phyloP scores from a whole-genome alignment of 1,140 invertebrate species.

The Zophobas morio region DNA sequence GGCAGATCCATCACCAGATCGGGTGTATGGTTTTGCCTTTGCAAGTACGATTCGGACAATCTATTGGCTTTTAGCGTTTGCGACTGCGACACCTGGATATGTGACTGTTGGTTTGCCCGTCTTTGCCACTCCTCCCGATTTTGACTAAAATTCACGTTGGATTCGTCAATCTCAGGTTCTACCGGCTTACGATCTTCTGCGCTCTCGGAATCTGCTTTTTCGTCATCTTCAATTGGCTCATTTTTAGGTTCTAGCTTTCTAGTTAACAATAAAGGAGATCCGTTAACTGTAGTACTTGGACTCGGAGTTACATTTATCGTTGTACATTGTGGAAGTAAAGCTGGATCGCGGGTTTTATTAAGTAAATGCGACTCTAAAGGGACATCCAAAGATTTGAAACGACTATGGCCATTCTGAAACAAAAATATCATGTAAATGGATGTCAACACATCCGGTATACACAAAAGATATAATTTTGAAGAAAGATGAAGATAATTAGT shows the following conservation, averaged over 20 bases:
- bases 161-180: conserved; percentile 59
- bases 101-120: conserved; percentile 72
- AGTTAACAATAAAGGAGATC: conserved; percentile 45
- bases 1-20: conserved; percentile 93
- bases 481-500: conserved; percentile 21
- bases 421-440: conserved; percentile 28
- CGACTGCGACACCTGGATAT: conserved; percentile 63
- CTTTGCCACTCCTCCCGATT: conserved; percentile 77
- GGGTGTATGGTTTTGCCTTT: conserved; percentile 80
- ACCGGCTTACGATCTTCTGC: conserved; percentile 10
- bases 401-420: conserved; percentile 54
- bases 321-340: conserved; percentile 55
- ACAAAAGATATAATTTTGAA: neutral
- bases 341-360: conserved; percentile 47
- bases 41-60: conserved; percentile 69
- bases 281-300: conserved; percentile 57
- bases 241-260: conserved; percentile 15
- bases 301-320: conserved; percentile 57
- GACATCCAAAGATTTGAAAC: conserved; percentile 46
- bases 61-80: conserved; percentile 65
- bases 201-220: conserved; percentile 5
- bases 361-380: conserved; percentile 43
- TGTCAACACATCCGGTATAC: neutral
- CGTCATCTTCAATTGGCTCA: conserved; percentile 30
- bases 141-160: conserved; percentile 64